phyloP scores from a whole-genome alignment of 2,797 vertebrate genomes.

The Varecia variegata region DNA sequence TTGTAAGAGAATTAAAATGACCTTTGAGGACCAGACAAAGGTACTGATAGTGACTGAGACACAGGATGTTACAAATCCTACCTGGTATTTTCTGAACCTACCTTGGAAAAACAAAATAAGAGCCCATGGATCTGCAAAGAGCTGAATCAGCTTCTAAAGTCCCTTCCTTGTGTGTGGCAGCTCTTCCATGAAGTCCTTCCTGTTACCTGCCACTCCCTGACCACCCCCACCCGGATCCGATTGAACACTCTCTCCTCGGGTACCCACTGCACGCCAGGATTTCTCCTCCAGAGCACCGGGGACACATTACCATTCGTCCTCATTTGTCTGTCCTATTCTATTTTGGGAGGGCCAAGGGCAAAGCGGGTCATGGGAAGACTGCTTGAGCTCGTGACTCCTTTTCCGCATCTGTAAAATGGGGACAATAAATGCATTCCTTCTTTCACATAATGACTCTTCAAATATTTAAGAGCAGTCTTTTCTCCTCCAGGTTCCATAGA shows the following conservation, averaged over 20 bases:
- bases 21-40: neutral
- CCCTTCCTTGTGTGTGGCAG: neutral
- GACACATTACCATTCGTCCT: no score
- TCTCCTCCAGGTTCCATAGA: neutral
- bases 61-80: neutral
- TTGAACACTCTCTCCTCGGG: neutral
- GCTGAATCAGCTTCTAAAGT: neutral
- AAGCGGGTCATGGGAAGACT: neutral
- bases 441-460: neutral
- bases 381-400: neutral
- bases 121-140: neutral
- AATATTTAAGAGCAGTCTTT: neutral
- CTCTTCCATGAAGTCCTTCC: neutral
- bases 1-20: neutral
- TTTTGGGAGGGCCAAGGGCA: neutral
- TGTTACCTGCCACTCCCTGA: neutral
- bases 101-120: neutral
- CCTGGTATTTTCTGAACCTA: neutral
- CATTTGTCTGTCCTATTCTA: neutral
- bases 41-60: neutral
- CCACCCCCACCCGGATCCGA: rapidly evolving
- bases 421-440: neutral
- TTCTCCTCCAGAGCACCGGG: neutral
- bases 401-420: neutral
- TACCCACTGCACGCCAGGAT: neutral